A percentile compares a stretch with the other conserved stretches of the same genome.
Evolutionary conservation across 2,888 invertebrate genomes (phyloP).

Genomic region (Margaritifera margaritifera): DNA sequence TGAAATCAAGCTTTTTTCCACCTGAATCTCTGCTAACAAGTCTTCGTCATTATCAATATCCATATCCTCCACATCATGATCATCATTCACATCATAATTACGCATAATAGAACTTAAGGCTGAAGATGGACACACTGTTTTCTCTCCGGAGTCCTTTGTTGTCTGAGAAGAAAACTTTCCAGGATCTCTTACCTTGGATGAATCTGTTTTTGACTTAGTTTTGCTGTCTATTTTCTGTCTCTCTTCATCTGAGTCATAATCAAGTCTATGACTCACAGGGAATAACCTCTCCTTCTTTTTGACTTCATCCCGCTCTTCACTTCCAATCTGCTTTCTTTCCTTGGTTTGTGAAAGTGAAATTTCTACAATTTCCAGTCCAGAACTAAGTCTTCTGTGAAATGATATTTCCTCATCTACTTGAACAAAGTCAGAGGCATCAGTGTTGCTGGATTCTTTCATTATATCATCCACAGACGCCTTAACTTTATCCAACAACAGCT

Average conservation of each 20-base stretch:
- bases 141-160: slow-evolving; percentile 10
- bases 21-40: not conserved
- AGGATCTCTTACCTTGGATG: slow-evolving; percentile 6
- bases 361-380: not conserved
- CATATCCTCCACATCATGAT: slow-evolving; percentile 19
- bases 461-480: too few species aligned
- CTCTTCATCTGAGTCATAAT: slow-evolving; percentile 8
- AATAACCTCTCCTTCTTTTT: slow-evolving; percentile 1
- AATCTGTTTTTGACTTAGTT: slow-evolving; percentile 4
- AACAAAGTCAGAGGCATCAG: not conserved
- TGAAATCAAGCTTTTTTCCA: not conserved
- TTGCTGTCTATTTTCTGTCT: slow-evolving; percentile 2
- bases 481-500: too few species aligned
- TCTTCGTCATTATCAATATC: slow-evolving; percentile 13
- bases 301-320: too few species aligned
- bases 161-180: slow-evolving; percentile 7
- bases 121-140: slow-evolving; percentile 13
- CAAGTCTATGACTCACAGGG: slow-evolving; percentile 7
- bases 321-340: not conserved
- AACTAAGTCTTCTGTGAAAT: slow-evolving; percentile 8
- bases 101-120: not conserved
- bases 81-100: not conserved
- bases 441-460: too few species aligned
- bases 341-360: not conserved
- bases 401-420: not conserved